These are phyloP conservation scores for Bubo blakistoni DNA, from an alignment of 2,113 vertebrate genomes.

Conservation along the genomic window DNA sequence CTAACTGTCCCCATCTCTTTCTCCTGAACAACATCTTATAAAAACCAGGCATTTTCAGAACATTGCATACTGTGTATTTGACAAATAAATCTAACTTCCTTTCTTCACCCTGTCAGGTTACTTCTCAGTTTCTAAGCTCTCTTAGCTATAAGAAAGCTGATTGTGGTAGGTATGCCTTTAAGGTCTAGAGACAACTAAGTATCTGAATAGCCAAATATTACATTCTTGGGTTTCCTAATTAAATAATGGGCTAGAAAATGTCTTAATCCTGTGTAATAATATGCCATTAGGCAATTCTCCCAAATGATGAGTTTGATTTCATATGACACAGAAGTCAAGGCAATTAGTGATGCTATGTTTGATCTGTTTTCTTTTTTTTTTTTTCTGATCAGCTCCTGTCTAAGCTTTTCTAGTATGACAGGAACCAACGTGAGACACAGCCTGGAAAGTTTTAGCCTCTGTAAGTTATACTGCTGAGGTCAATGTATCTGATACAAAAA, in stretches of 20 bases:
- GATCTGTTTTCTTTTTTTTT: too few species aligned
- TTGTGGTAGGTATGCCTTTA: background rate
- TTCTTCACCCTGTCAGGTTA: background rate
- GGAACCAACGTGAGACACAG: background rate
- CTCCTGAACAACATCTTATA: background rate
- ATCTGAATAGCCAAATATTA: background rate
- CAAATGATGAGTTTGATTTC: background rate
- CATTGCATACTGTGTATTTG: background rate
- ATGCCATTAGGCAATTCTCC: background rate
- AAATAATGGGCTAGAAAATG: background rate
- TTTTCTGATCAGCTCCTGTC: background rate
- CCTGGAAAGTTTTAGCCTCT: background rate
- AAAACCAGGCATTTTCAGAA: background rate
- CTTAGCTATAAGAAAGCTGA: background rate
- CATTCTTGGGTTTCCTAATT: background rate
- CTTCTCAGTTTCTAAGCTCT: background rate
- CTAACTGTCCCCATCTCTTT: background rate
- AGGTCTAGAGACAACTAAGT: background rate
- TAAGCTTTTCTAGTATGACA: background rate
- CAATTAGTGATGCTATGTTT: background rate
- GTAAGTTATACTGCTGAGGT: background rate
- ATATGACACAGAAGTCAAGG: background rate
- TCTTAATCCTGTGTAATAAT: background rate
- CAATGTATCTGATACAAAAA: background rate
- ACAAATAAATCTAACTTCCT: background rate